A percentile compares a stretch with the other conserved stretches of the same genome.
These are phyloP conservation scores for Heliconius congener DNA, from an alignment of 1,140 invertebrate genomes.

Conservation along the genomic window DNA sequence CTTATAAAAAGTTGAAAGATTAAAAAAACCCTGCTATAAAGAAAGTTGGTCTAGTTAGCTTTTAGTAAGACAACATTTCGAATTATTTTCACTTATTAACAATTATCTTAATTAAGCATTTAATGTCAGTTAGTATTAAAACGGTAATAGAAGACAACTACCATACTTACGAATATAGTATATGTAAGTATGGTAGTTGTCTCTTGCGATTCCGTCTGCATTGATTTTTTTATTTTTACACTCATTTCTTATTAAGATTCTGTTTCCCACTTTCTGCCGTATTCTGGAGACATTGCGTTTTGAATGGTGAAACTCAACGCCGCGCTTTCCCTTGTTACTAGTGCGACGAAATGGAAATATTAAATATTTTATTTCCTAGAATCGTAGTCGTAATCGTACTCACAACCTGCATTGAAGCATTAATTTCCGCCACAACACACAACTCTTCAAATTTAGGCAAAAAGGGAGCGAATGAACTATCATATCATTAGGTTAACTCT, in stretches of 20 bases:
- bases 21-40: not conserved
- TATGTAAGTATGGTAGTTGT: not conserved
- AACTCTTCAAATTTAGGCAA: too few relatives aligned
- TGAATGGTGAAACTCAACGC: not conserved
- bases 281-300: not conserved
- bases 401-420: not conserved
- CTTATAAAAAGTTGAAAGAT: not conserved
- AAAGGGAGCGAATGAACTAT: too few relatives aligned
- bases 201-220: too few relatives aligned
- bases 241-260: not conserved
- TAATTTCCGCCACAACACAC: too few relatives aligned
- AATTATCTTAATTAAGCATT: not conserved
- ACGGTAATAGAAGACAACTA: not conserved
- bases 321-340: not conserved
- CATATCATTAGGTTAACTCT: too few relatives aligned
- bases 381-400: not conserved
- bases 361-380: not conserved
- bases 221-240: too few relatives aligned
- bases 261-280: not conserved
- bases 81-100: slow-evolving; percentile 4
- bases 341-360: not conserved
- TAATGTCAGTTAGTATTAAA: slow-evolving; percentile 5
- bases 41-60: slow-evolving; percentile 2
- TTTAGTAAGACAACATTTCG: not conserved
- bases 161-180: too few relatives aligned